Evolutionary conservation across 2,797 vertebrate species (phyloP), one percentile per base, ranked within the genome.

Genomic region (Sternotherus odoratus): DNA sequence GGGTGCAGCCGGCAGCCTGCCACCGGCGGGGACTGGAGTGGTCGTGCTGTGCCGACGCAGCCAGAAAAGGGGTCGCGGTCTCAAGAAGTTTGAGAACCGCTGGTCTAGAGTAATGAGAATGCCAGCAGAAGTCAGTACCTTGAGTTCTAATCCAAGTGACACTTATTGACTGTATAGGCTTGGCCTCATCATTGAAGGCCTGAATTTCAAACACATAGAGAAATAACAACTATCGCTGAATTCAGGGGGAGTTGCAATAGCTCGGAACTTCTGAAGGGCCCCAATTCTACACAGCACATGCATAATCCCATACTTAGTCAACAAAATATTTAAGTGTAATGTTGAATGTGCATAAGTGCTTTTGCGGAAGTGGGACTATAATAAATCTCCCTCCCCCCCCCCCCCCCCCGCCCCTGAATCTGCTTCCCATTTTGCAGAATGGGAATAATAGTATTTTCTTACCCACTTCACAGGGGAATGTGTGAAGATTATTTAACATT

Each of bases 221-320:
- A 53, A 86, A 63, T 15, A 85, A 81, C 63, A 90, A 0, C 89
- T 82, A 3, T 0, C 4, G 24, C 57, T 39, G 21, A 72, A 83
- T 85, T 79, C 90, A 92, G 46, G 9, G 63, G 80, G 63, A 84
- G 89, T 77, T 90, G 53, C 39, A 79, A 28, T 39, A 91, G 57
- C 48, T 57, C 3, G 8, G 54, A 94, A 93, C 69, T 79, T 78
- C 43, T 30, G 33, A 88, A 54, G 60, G 93, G 77, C 24, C 77
- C 54, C 0, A 87, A 79, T 72, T 72, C 43, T 92, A 83, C 74
- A 88, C 85, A 69, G 79, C 11, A 60, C 5, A 84, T 79, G 83
- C 3, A 33, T 0, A 66, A 0, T 51, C 8, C 30, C 53, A 46
- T 46, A 81, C 48, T 82, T 30, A 53, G 56, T 53, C 46, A 79